Conservation (phyloP, 2,797 vertebrate genomes). For the Phalloptychus januarius region DNA sequence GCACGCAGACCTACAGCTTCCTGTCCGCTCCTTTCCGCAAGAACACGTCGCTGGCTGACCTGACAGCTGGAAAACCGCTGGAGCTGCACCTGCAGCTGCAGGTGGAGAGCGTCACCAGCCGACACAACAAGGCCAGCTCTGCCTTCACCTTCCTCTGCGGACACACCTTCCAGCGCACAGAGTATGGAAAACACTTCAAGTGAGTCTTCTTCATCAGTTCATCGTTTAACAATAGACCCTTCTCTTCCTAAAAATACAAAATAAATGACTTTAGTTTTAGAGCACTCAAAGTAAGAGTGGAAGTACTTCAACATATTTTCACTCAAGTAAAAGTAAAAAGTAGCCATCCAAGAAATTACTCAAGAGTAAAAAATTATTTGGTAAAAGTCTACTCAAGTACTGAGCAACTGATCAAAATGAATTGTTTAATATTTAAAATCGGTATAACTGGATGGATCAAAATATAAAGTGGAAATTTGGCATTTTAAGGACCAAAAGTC, state of each 20-base stretch:
- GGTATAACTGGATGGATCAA: too few relatives aligned
- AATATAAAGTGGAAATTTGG: too few relatives aligned
- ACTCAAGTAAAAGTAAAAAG: too few relatives aligned
- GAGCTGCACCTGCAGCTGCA: slow-evolving; percentile 90
- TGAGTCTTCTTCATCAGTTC: slow-evolving; percentile 16
- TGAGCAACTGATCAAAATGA: too few relatives aligned
- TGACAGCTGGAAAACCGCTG: slow-evolving; percentile 65
- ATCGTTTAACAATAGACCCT: not conserved
- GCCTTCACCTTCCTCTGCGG: slow-evolving; percentile 92
- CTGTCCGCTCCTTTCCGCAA: slow-evolving; percentile 84
- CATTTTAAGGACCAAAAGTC: too few relatives aligned
- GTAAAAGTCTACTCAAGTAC: too few relatives aligned
- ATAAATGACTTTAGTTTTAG: not conserved
- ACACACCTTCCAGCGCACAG: slow-evolving; percentile 89
- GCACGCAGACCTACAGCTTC: slow-evolving; percentile 93
- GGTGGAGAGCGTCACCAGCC: slow-evolving; percentile 88
- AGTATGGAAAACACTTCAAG: slow-evolving; percentile 90
- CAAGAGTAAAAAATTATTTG: too few relatives aligned
- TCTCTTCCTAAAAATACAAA: not conserved
- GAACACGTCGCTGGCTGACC: slow-evolving; percentile 82
- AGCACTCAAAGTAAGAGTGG: too few relatives aligned
- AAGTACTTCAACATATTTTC: too few relatives aligned
- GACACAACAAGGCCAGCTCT: slow-evolving; percentile 93
- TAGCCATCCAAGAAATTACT: too few relatives aligned
- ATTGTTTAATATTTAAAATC: too few relatives aligned